A percentile compares a stretch with the other conserved stretches of the same genome.
phyloP scores from a whole-genome alignment of 1,140 invertebrate genomes.

The Meloidogyne chitwoodi region DNA sequence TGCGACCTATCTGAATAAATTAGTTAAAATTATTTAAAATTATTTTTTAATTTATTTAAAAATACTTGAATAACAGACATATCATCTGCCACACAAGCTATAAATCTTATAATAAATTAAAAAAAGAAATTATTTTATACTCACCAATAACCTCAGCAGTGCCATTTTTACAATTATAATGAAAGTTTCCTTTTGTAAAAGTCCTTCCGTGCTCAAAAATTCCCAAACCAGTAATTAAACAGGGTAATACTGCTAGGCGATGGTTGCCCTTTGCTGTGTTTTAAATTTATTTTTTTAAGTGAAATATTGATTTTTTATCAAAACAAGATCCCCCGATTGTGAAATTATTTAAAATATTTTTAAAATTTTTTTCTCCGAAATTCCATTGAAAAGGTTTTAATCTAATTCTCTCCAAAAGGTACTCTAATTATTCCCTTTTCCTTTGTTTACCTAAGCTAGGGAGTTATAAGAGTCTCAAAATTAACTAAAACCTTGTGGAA shows the following conservation, averaged over 20 bases:
- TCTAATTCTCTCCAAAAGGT: too few species aligned
- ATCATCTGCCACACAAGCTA: slow-evolving; percentile 56
- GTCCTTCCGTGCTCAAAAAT: slow-evolving; percentile 58
- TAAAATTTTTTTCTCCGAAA: too few species aligned
- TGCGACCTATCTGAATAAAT: slow-evolving; percentile 48
- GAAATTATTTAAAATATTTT: too few species aligned
- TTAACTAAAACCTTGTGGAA: slow-evolving; percentile 43
- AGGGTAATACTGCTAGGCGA: slow-evolving; percentile 48
- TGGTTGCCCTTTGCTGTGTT: slow-evolving; percentile 40
- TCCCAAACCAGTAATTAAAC: slow-evolving; percentile 48
- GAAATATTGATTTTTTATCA: too few species aligned
- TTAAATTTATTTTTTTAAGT: neutral
- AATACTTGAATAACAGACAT: slow-evolving; percentile 47
- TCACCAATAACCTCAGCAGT: slow-evolving; percentile 59
- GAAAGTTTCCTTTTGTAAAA: slow-evolving; percentile 59
- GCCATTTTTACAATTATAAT: slow-evolving; percentile 56
- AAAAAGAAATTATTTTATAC: neutral
- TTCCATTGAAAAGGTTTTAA: too few species aligned
- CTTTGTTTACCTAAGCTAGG: neutral
- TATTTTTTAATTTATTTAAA: too few species aligned
- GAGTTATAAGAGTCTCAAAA: neutral
- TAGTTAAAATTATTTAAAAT: too few species aligned
- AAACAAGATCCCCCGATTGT: too few species aligned
- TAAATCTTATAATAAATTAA: neutral
- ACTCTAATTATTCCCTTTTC: slow-evolving; percentile 2